Evolutionary conservation across 2,888 invertebrate genomes (phyloP), one percentile per base, ranked within the genome.

Genomic region (Tridacna crocea): DNA sequence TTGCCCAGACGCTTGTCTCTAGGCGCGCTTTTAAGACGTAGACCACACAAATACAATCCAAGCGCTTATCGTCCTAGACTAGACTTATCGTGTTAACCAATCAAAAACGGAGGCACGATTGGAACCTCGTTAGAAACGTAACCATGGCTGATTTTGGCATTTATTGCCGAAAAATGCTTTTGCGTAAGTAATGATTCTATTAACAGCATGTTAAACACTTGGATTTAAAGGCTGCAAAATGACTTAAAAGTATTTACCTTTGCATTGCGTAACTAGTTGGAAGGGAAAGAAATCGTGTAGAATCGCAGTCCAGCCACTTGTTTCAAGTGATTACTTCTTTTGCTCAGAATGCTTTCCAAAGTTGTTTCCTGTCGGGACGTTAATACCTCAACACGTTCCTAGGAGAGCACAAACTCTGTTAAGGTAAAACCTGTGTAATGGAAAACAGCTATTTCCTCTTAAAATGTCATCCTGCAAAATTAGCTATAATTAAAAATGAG

Each of bases 21-120:
- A 66, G n/a, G 48, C 22, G 15, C 22, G 51, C 51, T 70, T 70
- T 15, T 46, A 70, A 70, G 26, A 11, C 22, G 26, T 11, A 51
- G 70, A 70, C 70, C 70, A 70, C 70, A 70, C 70, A 70, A 70
- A 19, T 48, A 51, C 46, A 70, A 70, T 22, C 15, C 24, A 51
- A 70, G 70, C 51, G 46, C 70, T 70, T 70, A 70, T 70, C 70
- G 70, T 51, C 70, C 22, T 24, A 70, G 70, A 51, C 51, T 3
- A 70, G 70, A 70, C 70, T 48, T 70, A 70, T 70, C 70, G 70
- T 70, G 70, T 70, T 70, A 70, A 24, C 70, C 70, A 70, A 51
- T 70, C 70, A 70, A 51, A 68, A 48, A 26, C 47, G 51, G 70
- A 51, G 51, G 70, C 70, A 70, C 51, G 51, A 70, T 51, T 51